Base-by-base conservation (phyloP, 2,797 vertebrate genomes). In the Sebastes nivosus region DNA sequence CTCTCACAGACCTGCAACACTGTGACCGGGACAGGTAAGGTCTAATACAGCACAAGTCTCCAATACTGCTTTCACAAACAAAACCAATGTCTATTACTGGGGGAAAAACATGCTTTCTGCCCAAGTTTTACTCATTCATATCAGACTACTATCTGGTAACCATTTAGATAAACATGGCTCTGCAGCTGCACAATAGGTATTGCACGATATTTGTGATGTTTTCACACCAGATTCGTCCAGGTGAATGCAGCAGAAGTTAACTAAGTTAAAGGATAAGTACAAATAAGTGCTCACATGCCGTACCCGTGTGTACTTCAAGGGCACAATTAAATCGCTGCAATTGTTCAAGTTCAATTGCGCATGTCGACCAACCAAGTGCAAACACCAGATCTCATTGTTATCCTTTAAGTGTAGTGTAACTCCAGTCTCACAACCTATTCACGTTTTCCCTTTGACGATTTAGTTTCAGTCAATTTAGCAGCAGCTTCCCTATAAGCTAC, bases 1-100 rank as follows among this genome's bases (percentile, higher is more conserved):
- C 97, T 36, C 95, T 99, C 3, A 95, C 95, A 6, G 97, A 99
- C 81, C 95, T 98, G 92, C 96, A 92, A 91, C 96, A 42, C 85
- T 93, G 94, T 24, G 98, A 97, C 83, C 91, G 97, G 72, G 97
- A 98, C 88, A 97, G 97, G 97, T 98, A 89, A 87, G 81, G 34
- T 72, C 59, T 34, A 24, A 46, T 4, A 38, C 68, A 42, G 18
- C 3, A 5, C 3, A 7, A 42, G 46, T 63, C 67, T 70, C 4
- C 2, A 2, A 12, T n/a, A 27, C 25, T 27, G 58, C 34, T 27
- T 6, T 20, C 20, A 18, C 1, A 0, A 50, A 42, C 3, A 67
- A 50, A 63, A 50, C 29, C 25, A 34, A 22, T 13, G 8, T 57
- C 25, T 66, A 46, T 4, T 20, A 57, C 14, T 32, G 13, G n/a